Evolutionary conservation across 2,113 vertebrate genomes (phyloP), one percentile per base, ranked within the genome.

Genomic region (Neotoma lepida): DNA sequence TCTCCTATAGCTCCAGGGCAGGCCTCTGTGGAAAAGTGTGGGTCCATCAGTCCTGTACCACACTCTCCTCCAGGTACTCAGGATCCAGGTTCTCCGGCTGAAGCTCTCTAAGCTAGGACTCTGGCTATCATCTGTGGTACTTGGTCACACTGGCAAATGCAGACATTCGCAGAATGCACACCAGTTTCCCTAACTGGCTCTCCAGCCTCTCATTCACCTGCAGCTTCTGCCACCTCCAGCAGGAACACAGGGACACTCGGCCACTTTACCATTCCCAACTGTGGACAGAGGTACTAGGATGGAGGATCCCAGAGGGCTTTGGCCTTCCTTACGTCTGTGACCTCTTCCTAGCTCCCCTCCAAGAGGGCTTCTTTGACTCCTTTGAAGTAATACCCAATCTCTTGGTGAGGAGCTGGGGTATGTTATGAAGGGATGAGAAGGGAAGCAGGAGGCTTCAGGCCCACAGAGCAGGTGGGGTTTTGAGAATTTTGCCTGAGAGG

Each of bases 401-500:
- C 28, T n/a, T 14, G 18, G 9, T 44, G 44, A 44, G 76, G 64
- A 70, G 63, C 9, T 6, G 15, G 2, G 56, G 24, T 68, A 41
- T 6, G 39, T 77, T 15, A 0, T 44, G 77, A 46, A 80, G 2
- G 6, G 18, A 87, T 1, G 8, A 22, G 35, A 12, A 26, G 78
- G 63, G 61, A 91, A 68, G 77, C 2, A 3, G 68, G 58, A 70
- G 6, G 70, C 68, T 85, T 54, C 24, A 28, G 74, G 80, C 68
- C 20, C 66, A 71, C 51, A 85, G 73, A 90, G 56, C n/a, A 66
- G 85, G 86, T 64, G 17, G 74, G 66, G n/a, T 89, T 90, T 44
- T 3, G 15, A 91, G 89, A 95, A 89, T 51, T 92, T 84, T 54
- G 24, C 63, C 86, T 77, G 56, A 82, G 77, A 93, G 63, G 78